These are phyloP conservation scores for Actias luna DNA, from an alignment of 2,888 invertebrate genomes.

Conservation along the genomic window DNA sequence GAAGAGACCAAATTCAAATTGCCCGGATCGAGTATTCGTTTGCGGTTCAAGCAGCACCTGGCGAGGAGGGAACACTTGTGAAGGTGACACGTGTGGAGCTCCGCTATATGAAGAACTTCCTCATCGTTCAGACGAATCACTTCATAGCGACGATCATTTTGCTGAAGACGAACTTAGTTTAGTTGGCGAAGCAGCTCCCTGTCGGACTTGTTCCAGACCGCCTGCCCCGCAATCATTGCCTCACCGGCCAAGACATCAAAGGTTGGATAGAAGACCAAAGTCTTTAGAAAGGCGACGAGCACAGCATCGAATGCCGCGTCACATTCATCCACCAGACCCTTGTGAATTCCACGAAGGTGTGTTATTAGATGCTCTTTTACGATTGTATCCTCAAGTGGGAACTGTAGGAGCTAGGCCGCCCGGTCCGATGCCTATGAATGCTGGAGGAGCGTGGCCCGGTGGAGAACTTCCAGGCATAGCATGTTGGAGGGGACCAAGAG, in stretches of 20 bases:
- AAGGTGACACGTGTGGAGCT: conserved; percentile 79
- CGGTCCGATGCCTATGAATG: conserved; percentile 70
- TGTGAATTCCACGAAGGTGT: conserved; percentile 92
- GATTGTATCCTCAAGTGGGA: conserved; percentile 87
- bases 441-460: conserved; percentile 87
- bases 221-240: conserved; percentile 75
- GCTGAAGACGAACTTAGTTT: conserved; percentile 90
- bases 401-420: conserved; percentile 82
- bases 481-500: conserved; percentile 80
- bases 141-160: conserved; percentile 91
- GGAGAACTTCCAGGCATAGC: conserved; percentile 82
- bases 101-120: conserved; percentile 92
- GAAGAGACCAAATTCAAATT: conserved; percentile 82
- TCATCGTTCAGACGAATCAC: conserved; percentile 81
- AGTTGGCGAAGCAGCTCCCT: conserved; percentile 74
- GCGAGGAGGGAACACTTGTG: conserved; percentile 80
- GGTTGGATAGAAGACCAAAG: conserved; percentile 81
- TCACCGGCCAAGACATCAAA: conserved; percentile 82
- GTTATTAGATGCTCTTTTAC: conserved; percentile 86
- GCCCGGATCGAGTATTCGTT: conserved; percentile 84
- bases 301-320: conserved; percentile 70
- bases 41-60: conserved; percentile 81
- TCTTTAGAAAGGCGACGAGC: conserved; percentile 78
- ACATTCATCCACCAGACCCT: conserved; percentile 86
- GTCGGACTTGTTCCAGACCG: conserved; percentile 76